Percentiles rank a stretch among this genome's conserved stretches.
Evolutionary conservation across 2,888 invertebrate genomes (phyloP).

Genomic region (Mythimna lalbum): DNA sequence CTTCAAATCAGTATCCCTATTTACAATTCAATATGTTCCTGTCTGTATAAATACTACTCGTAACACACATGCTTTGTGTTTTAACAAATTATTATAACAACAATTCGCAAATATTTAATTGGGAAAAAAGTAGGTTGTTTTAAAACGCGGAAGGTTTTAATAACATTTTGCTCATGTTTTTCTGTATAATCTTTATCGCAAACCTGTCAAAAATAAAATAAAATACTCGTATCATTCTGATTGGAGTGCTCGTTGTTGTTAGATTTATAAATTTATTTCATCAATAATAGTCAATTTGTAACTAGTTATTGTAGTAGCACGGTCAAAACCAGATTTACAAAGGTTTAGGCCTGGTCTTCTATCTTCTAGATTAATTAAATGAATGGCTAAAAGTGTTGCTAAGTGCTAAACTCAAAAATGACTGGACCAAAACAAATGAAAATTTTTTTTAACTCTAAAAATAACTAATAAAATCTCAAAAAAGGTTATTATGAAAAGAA

Average conservation of each 20-base stretch:
- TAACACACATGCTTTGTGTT: slow-evolving; percentile 18
- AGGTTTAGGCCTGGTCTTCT: no score
- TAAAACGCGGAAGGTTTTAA: background rate
- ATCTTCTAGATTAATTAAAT: no score
- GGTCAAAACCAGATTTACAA: no score
- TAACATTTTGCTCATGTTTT: slow-evolving; percentile 4
- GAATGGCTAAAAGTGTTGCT: no score
- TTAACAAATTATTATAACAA: slow-evolving; percentile 29
- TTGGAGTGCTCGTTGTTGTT: background rate
- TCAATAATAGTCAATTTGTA: no score
- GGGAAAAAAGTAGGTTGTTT: background rate
- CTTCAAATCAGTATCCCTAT: no score
- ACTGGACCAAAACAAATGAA: no score
- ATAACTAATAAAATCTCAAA: no score
- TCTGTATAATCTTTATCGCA: slow-evolving; percentile 6
- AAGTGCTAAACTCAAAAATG: no score
- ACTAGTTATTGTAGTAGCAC: no score
- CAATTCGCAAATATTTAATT: slow-evolving; percentile 33
- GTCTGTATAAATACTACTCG: slow-evolving; percentile 15
- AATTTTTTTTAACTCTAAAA: no score
- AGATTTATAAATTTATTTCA: background rate
- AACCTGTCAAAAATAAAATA: background rate
- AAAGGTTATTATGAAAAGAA: no score
- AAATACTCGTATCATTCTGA: background rate
- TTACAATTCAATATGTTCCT: slow-evolving; percentile 38